Base-by-base conservation (phyloP, 1,140 invertebrate species). In the Drosophila murphyi region DNA sequence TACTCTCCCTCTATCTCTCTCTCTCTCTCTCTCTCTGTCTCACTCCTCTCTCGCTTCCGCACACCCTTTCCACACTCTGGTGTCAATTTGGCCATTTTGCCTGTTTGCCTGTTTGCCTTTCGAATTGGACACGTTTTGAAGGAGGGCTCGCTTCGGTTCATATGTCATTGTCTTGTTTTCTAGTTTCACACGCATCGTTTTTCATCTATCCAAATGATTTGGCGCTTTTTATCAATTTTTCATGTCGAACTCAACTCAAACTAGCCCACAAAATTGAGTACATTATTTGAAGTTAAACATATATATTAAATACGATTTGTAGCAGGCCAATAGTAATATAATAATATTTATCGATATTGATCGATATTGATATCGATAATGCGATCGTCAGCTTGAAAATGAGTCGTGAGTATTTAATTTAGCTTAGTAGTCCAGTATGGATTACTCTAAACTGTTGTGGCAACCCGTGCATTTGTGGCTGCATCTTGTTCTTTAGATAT, bases 131-230 rank as follows among this genome's bases (percentile, higher is more conserved):
- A 87, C 87, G 72, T 74, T 74, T 59, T 52, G 31, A 7, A 7
- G 7, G 39, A 52, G 65, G 57, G 45, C 47, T 72, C 71, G 52
- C 39, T 73, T 55, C 31, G 37, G 61, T 81, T 72, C 82, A 87
- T 85, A 78, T 86, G 80, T 87, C 74, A 87, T 72, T 82, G 82
- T 75, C 80, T 80, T 56, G 59, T 82, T 82, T 20, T 52, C 67
- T n/a, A 43, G 54, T 74, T 60, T 32, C 31, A 10, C 43, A 60
- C 57, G 37, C 41, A 61, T 74, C 65, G 65, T 61, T 70, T 74
- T 65, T 74, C 67, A 76, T 87, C 71, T 43, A 78, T 72, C 37
- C 59, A 78, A 72, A 87, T 86, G 78, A 85, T 82, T 77, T 73
- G 67, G 73, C 72, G 69, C 77, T 83, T 77, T 59, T 54, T 68